These are phyloP conservation scores for Galagoides demidoff DNA, from an alignment of 2,797 vertebrate species.

Conservation along the genomic window DNA sequence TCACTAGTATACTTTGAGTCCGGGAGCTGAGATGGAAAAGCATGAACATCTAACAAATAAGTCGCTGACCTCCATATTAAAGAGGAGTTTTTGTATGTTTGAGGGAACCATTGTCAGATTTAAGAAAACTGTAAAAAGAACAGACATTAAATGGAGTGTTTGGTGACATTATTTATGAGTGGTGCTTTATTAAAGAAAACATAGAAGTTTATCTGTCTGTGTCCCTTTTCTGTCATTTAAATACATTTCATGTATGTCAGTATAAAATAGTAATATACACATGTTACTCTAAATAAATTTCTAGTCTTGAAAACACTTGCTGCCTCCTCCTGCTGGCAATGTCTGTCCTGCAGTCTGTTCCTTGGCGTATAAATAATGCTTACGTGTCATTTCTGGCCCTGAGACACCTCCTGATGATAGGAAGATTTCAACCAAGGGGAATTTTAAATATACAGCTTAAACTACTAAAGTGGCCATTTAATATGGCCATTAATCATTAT, in stretches of 20 bases:
- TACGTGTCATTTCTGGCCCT: neutral
- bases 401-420: neutral
- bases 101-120: neutral
- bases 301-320: neutral
- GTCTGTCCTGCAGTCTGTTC: neutral
- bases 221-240: neutral
- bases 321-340: neutral
- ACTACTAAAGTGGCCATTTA: neutral
- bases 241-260: neutral
- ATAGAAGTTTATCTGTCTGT: neutral
- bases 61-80: neutral
- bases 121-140: neutral
- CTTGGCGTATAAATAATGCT: neutral
- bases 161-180: neutral
- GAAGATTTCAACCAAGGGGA: neutral
- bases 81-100: neutral
- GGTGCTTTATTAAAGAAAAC: neutral
- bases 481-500: neutral
- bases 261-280: constrained; percentile 7
- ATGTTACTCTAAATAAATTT: neutral
- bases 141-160: neutral
- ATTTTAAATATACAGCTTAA: neutral
- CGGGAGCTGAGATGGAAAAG: neutral
- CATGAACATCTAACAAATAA: neutral
- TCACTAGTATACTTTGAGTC: neutral